Evolutionary conservation across 2,888 invertebrate species (phyloP), one percentile per base, ranked within the genome.

Genomic region (Itoplectis maculator): DNA sequence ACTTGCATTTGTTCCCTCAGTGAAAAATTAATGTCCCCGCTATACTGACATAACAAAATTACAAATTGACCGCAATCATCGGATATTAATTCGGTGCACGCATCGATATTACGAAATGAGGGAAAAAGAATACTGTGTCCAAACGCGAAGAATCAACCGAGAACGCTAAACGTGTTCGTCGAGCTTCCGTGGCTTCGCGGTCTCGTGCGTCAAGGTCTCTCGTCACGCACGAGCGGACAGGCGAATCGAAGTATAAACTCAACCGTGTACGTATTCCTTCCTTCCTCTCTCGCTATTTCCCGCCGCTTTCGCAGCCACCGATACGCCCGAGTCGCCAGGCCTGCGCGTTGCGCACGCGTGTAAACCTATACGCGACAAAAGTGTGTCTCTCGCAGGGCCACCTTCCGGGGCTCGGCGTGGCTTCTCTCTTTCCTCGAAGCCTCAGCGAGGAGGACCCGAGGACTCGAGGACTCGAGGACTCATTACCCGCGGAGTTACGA

Each of bases 401-500:
- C 78, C 81, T 81, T 81, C 81, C 81, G 81, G 83, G 61, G n/a
- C 81, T 72, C 73, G 35, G 74, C 76, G 78, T 74, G 82, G 83
- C 83, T 83, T 83, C 83, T 76, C 69, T 69, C 70, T 63, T 80
- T 59, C 63, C 70, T 69, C 35, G 37, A 23, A 40, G 42, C 76
- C 40, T 54, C 70, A n/a, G n/a, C n/a, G 49, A 11, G 47, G 69
- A 69, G 59, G 35, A 59, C 86, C 84, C 85, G 84, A 74, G 29
- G 5, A n/a, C n/a, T n/a, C 29, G 29, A 29, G 29, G 29, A 29
- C 29, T 29, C 29, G 29, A 29, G 29, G 82, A 85, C 86, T 86
- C 85, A 86, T 86, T 86, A 85, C 81, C 79, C 81, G 56, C 59
- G 79, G 77, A 86, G 86, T 85, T 86, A 86, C 78, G 86, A 84